Base-by-base conservation (phyloP, 2,888 invertebrate genomes). In the Phymatocera aterrima region DNA sequence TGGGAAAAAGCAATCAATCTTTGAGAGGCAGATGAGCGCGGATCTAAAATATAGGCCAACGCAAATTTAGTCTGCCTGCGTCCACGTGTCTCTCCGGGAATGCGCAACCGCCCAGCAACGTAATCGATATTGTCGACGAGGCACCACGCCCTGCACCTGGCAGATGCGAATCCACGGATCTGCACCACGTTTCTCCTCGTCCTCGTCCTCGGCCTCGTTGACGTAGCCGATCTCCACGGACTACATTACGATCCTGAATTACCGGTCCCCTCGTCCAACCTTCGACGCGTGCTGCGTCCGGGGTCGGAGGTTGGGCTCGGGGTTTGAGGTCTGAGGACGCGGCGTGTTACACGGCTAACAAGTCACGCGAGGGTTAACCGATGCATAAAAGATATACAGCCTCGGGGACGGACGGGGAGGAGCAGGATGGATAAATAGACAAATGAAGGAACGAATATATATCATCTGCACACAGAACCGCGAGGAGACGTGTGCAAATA, bases 91-190 rank as follows among this genome's bases (percentile, higher is more conserved):
- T 51, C 48, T 88, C 87, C 88, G 88, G 86, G 88, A 89, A 88
- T 89, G 89, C 89, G 89, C 89, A 89, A 89, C 89, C 89, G 89
- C 89, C 87, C 87, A 72, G 48, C 48, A 40, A 51, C 88, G 89
- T 88, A 89, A 89, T 89, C 89, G 88, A 89, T 89, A 89, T 89
- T 89, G 89, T 88, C 88, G 89, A 88, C 89, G 88, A 89, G 89
- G 57, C 88, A 89, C 89, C 89, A 89, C 89, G 89, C 89, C 89
- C 89, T 89, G 87, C 88, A 89, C 88, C 89, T 88, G 89, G 87
- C 87, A 88, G 88, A 88, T 88, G 88, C 87, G 84, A 79, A 74
- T 77, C 61, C 60, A 78, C 78, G 77, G 75, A 77, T 65, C 75
- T 79, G 79, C 64, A 61, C 60, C 79, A 70, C 77, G 77, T 79